A percentile compares a stretch with the other conserved stretches of the same genome.
These are phyloP conservation scores for Cataglyphis altisquamis DNA, from an alignment of 2,888 invertebrate genomes.

Conservation along the genomic window DNA sequence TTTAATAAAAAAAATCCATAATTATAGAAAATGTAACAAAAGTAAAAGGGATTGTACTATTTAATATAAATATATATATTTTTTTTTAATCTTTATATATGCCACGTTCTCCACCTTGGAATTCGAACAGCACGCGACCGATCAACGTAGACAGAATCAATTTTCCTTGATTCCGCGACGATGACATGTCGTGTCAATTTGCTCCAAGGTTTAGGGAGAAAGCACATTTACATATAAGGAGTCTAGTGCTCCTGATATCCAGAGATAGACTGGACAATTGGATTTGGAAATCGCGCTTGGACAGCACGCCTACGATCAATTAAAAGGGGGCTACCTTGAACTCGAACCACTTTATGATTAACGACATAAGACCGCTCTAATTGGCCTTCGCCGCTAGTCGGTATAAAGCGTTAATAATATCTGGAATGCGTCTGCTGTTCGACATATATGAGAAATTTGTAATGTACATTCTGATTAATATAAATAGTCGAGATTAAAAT, in stretches of 20 bases:
- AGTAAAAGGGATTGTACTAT: neutral
- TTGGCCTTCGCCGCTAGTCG: slow-evolving; percentile 59
- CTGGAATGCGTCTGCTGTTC: slow-evolving; percentile 48
- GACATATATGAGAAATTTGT: slow-evolving; percentile 31
- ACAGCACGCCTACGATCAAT: slow-evolving; percentile 66
- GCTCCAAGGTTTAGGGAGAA: slow-evolving; percentile 63
- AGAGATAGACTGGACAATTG: slow-evolving; percentile 57
- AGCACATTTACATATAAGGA: slow-evolving; percentile 66
- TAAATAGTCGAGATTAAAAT: neutral
- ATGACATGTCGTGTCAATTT: slow-evolving; percentile 25
- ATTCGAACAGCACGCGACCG: neutral
- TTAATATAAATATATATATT: neutral
- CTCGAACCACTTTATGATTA: slow-evolving; percentile 63
- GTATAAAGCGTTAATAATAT: slow-evolving; percentile 51
- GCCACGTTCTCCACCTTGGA: neutral
- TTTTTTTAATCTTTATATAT: neutral
- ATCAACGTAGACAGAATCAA: neutral
- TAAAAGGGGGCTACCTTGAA: slow-evolving; percentile 65
- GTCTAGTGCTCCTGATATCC: slow-evolving; percentile 22
- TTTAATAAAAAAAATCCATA: neutral
- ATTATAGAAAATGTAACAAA: neutral
- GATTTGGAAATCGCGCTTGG: slow-evolving; percentile 65
- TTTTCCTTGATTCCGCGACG: slow-evolving; percentile 23
- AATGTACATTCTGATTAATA: slow-evolving; percentile 3
- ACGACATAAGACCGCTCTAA: slow-evolving; percentile 64